phyloP scores from a whole-genome alignment of 2,888 invertebrate species.

The Diloba caeruleocephala region DNA sequence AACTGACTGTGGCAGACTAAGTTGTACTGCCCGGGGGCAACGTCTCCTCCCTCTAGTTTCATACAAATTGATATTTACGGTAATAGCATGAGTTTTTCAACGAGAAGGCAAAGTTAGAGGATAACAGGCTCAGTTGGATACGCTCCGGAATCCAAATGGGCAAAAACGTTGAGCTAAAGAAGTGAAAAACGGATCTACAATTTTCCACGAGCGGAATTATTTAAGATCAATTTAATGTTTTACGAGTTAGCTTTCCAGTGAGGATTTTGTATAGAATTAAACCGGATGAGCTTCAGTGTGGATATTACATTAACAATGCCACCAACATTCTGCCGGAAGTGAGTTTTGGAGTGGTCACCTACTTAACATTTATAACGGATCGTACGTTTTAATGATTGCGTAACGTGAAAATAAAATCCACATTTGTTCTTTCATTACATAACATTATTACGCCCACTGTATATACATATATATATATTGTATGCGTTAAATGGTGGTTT shows the following conservation, averaged over 20 bases:
- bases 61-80: conserved; percentile 89
- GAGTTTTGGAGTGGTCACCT: conserved; percentile 53
- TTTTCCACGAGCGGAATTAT: conserved; percentile 74
- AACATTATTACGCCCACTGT: conserved; percentile 4
- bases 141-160: conserved; percentile 81
- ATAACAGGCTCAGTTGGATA: conserved; percentile 84
- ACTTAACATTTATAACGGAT: conserved; percentile 56
- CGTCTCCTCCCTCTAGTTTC: conserved; percentile 84
- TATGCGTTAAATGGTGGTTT: too few relatives aligned
- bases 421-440: conserved; percentile 35
- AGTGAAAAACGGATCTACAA: conserved; percentile 80
- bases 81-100: conserved; percentile 87
- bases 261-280: conserved; percentile 57
- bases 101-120: conserved; percentile 81
- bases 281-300: conserved; percentile 52
- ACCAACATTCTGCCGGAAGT: conserved; percentile 47
- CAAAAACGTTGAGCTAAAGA: conserved; percentile 78
- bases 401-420: conserved; percentile 41
- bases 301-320: conserved; percentile 57
- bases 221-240: conserved; percentile 80
- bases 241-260: conserved; percentile 66
- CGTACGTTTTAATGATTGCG: conserved; percentile 45
- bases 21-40: conserved; percentile 68
- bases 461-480: too few relatives aligned
- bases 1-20: conserved; percentile 75